phyloP scores from a whole-genome alignment of 2,888 invertebrate genomes.

The Drosophila tripunctata region DNA sequence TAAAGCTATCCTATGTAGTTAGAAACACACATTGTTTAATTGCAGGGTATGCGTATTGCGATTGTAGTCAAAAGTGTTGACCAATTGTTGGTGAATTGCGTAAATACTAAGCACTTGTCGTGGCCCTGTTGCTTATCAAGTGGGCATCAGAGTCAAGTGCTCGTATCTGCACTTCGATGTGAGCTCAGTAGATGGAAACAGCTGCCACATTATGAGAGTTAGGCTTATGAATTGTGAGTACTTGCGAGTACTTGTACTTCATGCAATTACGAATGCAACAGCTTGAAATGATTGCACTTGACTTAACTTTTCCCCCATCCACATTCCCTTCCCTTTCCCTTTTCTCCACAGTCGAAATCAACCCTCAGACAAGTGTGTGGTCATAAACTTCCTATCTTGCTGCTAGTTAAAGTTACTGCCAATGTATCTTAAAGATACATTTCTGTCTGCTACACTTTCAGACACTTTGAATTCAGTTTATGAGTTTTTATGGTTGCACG shows the following conservation, averaged over 20 bases:
- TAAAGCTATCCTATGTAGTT: conserved; percentile 1
- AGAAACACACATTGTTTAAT: not conserved
- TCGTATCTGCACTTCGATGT: conserved; percentile 1
- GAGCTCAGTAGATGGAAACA: conserved; percentile 28
- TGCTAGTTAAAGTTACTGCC: conserved; percentile 45
- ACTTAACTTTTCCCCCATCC: conserved; percentile 45
- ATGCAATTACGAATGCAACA: conserved; percentile 63
- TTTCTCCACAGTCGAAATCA: not conserved
- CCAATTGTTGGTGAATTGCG: conserved; percentile 1
- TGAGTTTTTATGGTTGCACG: conserved; percentile 61
- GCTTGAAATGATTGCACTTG: conserved; percentile 72
- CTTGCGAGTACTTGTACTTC: conserved; percentile 48
- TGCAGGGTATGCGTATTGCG: not conserved
- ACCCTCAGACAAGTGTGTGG: conserved; percentile 13
- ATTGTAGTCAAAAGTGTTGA: not conserved
- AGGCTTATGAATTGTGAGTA: conserved; percentile 41
- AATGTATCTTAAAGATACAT: conserved; percentile 52
- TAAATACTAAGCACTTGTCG: not conserved
- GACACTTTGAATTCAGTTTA: conserved; percentile 46
- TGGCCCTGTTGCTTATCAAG: not conserved
- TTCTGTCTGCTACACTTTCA: not conserved
- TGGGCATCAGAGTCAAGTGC: conserved; percentile 16
- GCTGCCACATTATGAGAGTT: conserved; percentile 50
- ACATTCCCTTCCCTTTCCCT: conserved; percentile 14
- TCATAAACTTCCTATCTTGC: conserved; percentile 50